Evolutionary conservation across 2,797 vertebrate species (phyloP).

Genomic region (Pseudochirops cupreus): DNA sequence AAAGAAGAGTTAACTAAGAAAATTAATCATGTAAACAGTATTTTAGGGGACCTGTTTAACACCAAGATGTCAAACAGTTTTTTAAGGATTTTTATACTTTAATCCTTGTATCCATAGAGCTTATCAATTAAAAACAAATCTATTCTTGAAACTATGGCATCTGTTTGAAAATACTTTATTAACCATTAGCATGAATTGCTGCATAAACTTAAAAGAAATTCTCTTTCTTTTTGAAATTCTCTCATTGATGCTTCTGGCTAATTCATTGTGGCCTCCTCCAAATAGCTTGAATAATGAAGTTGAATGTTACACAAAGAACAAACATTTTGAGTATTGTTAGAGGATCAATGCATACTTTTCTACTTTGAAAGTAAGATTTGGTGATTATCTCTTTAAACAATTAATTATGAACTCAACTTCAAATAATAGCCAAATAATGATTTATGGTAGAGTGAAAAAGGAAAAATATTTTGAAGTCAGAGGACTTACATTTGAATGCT

Average conservation of each 20-base stretch:
- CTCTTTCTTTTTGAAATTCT: not conserved
- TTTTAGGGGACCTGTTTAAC: not conserved
- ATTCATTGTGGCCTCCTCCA: not conserved
- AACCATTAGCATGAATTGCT: not conserved
- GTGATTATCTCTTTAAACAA: not conserved
- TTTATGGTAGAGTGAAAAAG: not conserved
- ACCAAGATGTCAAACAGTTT: not conserved
- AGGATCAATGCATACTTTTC: not conserved
- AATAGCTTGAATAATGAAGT: constrained; percentile 18
- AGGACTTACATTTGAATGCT: not conserved
- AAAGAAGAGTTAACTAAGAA: constrained; percentile 21
- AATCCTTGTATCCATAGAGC: not conserved
- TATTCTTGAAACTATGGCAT: constrained; percentile 32
- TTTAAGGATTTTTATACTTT: not conserved
- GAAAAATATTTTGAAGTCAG: not conserved
- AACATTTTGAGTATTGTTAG: not conserved
- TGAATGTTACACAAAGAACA: not conserved
- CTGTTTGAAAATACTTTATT: constrained; percentile 16
- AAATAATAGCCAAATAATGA: not conserved
- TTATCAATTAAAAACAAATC: not conserved
- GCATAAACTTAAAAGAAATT: not conserved
- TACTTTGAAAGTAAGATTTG: not conserved
- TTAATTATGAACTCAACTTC: not conserved
- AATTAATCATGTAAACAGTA: not conserved
- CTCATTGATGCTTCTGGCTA: not conserved